Percentiles rank a stretch among this genome's conserved stretches.
These are phyloP conservation scores for Alectura lathami DNA, from an alignment of 2,113 vertebrate species.

Conservation along the genomic window DNA sequence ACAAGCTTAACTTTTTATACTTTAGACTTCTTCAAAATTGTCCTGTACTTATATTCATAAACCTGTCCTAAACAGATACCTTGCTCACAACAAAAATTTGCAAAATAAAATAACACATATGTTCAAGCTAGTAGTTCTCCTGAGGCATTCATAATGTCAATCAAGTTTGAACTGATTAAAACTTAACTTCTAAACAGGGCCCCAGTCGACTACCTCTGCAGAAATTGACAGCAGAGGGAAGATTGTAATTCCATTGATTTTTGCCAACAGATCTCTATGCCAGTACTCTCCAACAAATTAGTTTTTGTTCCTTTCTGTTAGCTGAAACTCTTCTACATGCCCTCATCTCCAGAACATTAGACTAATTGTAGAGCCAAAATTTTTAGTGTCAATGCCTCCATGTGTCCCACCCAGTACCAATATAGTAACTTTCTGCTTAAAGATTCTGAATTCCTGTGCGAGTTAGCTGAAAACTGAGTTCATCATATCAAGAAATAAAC, in stretches of 20 bases:
- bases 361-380: conserved; percentile 41
- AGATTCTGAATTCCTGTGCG: conserved; percentile 23
- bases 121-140: neutral
- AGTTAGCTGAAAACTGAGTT: conserved; percentile 37
- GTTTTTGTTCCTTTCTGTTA: conserved; percentile 24
- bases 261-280: neutral
- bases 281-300: conserved; percentile 32
- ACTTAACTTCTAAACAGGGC: neutral
- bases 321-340: neutral
- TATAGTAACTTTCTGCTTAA: conserved; percentile 13
- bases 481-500: conserved; percentile 22
- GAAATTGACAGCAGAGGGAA: neutral
- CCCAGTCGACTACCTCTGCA: neutral
- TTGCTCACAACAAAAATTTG: neutral
- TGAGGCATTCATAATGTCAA: neutral
- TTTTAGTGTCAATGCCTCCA: conserved; percentile 36
- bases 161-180: conserved; percentile 27
- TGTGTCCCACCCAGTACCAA: neutral
- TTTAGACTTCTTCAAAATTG: neutral
- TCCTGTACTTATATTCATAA: neutral
- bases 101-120: neutral
- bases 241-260: neutral
- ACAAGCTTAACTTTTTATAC: neutral
- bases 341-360: conserved; percentile 54
- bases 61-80: neutral